These are phyloP conservation scores for Tragelaphus buxtoni DNA, from an alignment of 2,113 vertebrate genomes.

Conservation along the genomic window DNA sequence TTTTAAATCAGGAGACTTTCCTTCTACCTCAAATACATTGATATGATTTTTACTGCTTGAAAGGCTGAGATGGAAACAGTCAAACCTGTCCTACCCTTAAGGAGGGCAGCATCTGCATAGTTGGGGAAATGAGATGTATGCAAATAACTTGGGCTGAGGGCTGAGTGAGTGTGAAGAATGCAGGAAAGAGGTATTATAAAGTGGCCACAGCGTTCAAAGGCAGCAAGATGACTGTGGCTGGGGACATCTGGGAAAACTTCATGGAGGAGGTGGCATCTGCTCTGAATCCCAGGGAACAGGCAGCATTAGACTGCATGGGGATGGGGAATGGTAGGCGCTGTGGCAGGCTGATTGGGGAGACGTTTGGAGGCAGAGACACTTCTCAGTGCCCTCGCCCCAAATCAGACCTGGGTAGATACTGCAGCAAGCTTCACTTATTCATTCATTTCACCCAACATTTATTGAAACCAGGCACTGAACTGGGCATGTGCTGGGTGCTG, in stretches of 20 bases:
- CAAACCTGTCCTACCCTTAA: not conserved
- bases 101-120: accelerated
- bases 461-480: not conserved
- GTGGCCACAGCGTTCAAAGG: not conserved
- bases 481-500: not conserved
- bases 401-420: not conserved
- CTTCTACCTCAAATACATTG: not conserved
- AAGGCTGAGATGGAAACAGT: not conserved
- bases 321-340: not conserved
- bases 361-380: not conserved
- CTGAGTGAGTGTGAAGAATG: constrained; percentile 4
- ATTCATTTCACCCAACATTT: not conserved
- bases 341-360: not conserved
- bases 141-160: not conserved
- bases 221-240: not conserved
- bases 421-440: not conserved
- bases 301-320: not conserved
- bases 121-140: not conserved
- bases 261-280: not conserved
- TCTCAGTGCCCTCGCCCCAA: not conserved
- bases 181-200: not conserved
- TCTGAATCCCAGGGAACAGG: not conserved
- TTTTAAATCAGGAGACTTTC: not conserved
- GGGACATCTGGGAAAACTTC: constrained; percentile 42
- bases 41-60: not conserved